Percentiles rank a stretch among this genome's conserved stretches.
These are phyloP conservation scores for Pseudochirops corinnae DNA, from an alignment of 2,797 vertebrate genomes.

Conservation along the genomic window DNA sequence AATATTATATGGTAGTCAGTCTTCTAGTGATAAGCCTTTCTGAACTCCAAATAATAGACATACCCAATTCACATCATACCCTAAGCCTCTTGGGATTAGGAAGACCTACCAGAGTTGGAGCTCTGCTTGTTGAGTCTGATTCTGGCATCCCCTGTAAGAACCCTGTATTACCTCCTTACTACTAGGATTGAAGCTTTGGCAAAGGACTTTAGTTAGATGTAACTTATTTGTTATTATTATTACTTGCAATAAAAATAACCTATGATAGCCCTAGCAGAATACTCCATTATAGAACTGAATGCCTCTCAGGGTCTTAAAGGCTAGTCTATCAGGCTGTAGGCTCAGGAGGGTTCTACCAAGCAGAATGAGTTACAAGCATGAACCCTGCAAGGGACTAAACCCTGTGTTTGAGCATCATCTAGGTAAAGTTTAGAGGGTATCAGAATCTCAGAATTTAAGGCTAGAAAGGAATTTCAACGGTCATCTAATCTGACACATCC, in stretches of 20 bases:
- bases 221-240: background rate
- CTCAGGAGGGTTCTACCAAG: background rate
- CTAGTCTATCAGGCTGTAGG: background rate
- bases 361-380: background rate
- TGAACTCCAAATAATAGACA: background rate
- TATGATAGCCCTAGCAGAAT: background rate
- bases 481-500: no score
- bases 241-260: background rate
- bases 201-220: background rate
- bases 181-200: background rate
- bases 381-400: no score
- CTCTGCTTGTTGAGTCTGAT: background rate
- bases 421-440: no score
- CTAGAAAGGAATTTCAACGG: no score
- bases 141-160: background rate
- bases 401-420: no score
- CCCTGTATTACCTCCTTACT: background rate
- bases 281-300: background rate
- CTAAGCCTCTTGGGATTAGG: background rate
- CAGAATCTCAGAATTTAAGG: no score
- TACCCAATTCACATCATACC: background rate
- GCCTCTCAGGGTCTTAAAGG: background rate
- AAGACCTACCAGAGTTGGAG: background rate
- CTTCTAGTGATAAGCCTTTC: background rate
- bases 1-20: background rate